Evolutionary conservation across 2,888 invertebrate species (phyloP), one percentile per base, ranked within the genome.

Genomic region (Laspeyria flexula): DNA sequence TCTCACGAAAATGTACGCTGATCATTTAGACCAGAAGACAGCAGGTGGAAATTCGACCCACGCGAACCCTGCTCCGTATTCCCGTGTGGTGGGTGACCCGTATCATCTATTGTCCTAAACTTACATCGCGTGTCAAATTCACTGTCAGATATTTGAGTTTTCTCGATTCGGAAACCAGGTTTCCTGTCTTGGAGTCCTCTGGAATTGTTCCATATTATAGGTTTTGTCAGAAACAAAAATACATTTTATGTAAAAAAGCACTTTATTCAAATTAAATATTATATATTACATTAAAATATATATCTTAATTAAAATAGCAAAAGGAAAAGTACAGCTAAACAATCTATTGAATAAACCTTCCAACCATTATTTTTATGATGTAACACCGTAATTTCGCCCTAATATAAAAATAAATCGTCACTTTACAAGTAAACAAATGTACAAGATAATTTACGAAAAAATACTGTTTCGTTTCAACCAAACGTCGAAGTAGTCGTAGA

Each of bases 191-290:
- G n/a, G n/a, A n/a, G n/a, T n/a, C n/a, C n/a, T n/a, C n/a, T n/a
- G n/a, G n/a, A n/a, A n/a, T n/a, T n/a, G n/a, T n/a, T n/a, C n/a
- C n/a, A n/a, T n/a, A n/a, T n/a, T n/a, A n/a, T n/a, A n/a, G n/a
- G n/a, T n/a, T n/a, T n/a, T n/a, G n/a, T n/a, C n/a, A n/a, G n/a
- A n/a, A n/a, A n/a, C n/a, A n/a, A n/a, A n/a, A n/a, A 62, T 43
- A 64, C 66, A 68, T 57, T 53, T 61, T 72, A 47, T 81, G 73
- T 85, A 89, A 85, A 92, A 92, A 92, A 92, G 91, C 92, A 88
- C 83, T 91, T 92, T 91, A 92, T 90, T 92, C 88, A 90, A 92
- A 91, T 91, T 90, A 92, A 90, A 91, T 90, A 85, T 87, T 87
- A 87, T 91, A 91, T 90, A 90, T 91, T 91, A 92, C 91, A 91